phyloP scores from a whole-genome alignment of 2,113 vertebrate species.

The Motacilla tschutschensis region DNA sequence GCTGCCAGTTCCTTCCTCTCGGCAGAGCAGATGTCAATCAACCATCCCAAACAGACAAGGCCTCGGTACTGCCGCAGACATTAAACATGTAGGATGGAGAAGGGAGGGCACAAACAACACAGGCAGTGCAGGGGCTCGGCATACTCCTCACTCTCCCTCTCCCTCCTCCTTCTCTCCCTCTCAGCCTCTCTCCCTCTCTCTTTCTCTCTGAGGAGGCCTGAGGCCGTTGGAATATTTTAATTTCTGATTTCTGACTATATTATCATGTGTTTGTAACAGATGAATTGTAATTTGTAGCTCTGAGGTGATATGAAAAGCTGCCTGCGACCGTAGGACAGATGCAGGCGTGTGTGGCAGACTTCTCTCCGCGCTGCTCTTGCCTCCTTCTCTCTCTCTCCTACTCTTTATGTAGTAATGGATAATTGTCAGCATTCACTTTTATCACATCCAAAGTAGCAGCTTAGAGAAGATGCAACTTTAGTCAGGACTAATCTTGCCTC shows the following conservation, averaged over 20 bases:
- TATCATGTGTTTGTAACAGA: slow-evolving; percentile 70
- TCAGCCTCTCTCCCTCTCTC: slow-evolving; percentile 4
- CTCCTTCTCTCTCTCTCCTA: slow-evolving; percentile 12
- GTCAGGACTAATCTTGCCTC: slow-evolving; percentile 74
- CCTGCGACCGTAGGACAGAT: slow-evolving; percentile 53
- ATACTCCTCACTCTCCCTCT: slow-evolving; percentile 17
- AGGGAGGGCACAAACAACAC: slow-evolving; percentile 70
- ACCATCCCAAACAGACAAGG: slow-evolving; percentile 77
- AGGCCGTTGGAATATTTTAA: slow-evolving; percentile 75
- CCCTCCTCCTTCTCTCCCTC: slow-evolving; percentile 24
- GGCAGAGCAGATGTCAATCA: slow-evolving; percentile 93
- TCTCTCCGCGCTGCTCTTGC: neutral
- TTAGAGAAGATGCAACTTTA: slow-evolving; percentile 75
- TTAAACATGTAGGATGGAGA: slow-evolving; percentile 72
- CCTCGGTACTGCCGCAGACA: slow-evolving; percentile 74
- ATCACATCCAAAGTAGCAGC: slow-evolving; percentile 73
- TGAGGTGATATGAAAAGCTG: slow-evolving; percentile 65
- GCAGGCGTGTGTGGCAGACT: slow-evolving; percentile 45
- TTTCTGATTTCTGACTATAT: slow-evolving; percentile 75
- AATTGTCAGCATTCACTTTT: slow-evolving; percentile 80
- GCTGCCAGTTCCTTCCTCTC: slow-evolving; percentile 80
- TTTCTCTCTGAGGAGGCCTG: slow-evolving; percentile 50
- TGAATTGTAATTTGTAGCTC: slow-evolving; percentile 74
- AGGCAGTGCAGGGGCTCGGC: slow-evolving; percentile 47
- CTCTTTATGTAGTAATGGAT: slow-evolving; percentile 65